These are phyloP conservation scores for Papilio polytes DNA, from an alignment of 1,140 invertebrate genomes.

Conservation along the genomic window DNA sequence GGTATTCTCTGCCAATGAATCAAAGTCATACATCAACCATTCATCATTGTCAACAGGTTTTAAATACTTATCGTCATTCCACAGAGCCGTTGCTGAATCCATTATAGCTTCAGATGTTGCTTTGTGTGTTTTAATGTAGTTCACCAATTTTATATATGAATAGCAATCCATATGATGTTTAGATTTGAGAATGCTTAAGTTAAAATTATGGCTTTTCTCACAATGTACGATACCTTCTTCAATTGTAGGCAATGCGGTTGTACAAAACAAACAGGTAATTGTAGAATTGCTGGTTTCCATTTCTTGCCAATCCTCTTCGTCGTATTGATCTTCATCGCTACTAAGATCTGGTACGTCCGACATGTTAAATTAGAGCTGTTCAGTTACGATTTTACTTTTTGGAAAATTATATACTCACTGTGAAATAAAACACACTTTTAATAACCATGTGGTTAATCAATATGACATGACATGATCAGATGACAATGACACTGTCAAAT, in stretches of 20 bases:
- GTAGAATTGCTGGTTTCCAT: conserved; percentile 71
- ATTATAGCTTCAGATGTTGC: conserved; percentile 84
- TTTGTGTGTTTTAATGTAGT: conserved; percentile 90
- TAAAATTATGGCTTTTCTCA: conserved; percentile 87
- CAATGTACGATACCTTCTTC: conserved; percentile 85
- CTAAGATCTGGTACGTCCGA: conserved; percentile 80
- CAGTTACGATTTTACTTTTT: background rate
- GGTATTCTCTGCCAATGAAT: conserved; percentile 67
- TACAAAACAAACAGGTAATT: conserved; percentile 86
- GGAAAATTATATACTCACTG: conserved; percentile 3
- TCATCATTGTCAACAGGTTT: conserved; percentile 92
- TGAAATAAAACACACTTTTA: conserved; percentile 41
- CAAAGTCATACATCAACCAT: conserved; percentile 91
- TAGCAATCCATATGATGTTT: conserved; percentile 92
- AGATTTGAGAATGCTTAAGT: conserved; percentile 87
- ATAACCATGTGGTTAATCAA: conserved; percentile 59
- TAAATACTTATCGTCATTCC: conserved; percentile 92
- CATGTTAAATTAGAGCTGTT: conserved; percentile 48
- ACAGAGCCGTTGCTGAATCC: conserved; percentile 81
- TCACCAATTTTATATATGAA: conserved; percentile 94
- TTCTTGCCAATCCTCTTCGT: conserved; percentile 83
- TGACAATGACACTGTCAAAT: conserved; percentile 39
- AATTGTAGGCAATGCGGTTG: conserved; percentile 78
- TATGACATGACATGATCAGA: conserved; percentile 32
- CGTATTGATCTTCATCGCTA: conserved; percentile 75